A percentile compares a stretch with the other conserved stretches of the same genome.
phyloP scores from a whole-genome alignment of 2,797 vertebrate species.

The Valencia hispanica region DNA sequence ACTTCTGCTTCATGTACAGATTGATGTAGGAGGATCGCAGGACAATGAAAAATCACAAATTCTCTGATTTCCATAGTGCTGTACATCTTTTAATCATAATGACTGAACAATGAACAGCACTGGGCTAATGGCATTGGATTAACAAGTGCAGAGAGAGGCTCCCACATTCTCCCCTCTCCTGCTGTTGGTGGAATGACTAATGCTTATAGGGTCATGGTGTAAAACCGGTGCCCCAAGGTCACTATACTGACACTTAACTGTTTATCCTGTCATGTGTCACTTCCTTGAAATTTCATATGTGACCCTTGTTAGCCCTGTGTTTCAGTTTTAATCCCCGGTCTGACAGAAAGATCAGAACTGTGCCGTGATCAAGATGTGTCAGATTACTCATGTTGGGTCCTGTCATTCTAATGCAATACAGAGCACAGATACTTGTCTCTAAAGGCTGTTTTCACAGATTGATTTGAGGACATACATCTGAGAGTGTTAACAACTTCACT shows the following conservation, averaged over 20 bases:
- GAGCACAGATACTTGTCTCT: conserved; percentile 48
- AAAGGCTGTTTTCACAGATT: conserved; percentile 19
- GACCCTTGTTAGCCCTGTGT: conserved; percentile 74
- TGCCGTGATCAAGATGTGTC: conserved; percentile 80
- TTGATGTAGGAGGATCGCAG: conserved; percentile 55
- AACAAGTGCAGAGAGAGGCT: conserved; percentile 44
- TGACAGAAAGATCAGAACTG: conserved; percentile 78
- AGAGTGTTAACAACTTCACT: conserved; percentile 15
- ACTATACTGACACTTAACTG: conserved; percentile 79
- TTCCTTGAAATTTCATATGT: conserved; percentile 82
- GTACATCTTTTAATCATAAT: conserved; percentile 81
- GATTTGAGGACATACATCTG: not conserved
- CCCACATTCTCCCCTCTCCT: conserved; percentile 27
- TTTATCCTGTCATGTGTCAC: conserved; percentile 84
- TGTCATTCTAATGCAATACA: conserved; percentile 67
- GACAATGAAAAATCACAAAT: conserved; percentile 74
- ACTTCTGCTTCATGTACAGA: conserved; percentile 35
- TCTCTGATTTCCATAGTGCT: conserved; percentile 67
- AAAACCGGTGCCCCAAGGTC: conserved; percentile 80
- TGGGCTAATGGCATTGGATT: conserved; percentile 47
- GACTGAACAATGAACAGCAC: conserved; percentile 80
- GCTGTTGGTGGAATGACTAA: conserved; percentile 72
- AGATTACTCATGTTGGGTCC: conserved; percentile 77
- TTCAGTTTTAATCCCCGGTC: conserved; percentile 80
- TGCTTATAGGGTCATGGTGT: conserved; percentile 74